Conservation (phyloP, 2,888 invertebrate species). For the Chrysina gloriosa region DNA sequence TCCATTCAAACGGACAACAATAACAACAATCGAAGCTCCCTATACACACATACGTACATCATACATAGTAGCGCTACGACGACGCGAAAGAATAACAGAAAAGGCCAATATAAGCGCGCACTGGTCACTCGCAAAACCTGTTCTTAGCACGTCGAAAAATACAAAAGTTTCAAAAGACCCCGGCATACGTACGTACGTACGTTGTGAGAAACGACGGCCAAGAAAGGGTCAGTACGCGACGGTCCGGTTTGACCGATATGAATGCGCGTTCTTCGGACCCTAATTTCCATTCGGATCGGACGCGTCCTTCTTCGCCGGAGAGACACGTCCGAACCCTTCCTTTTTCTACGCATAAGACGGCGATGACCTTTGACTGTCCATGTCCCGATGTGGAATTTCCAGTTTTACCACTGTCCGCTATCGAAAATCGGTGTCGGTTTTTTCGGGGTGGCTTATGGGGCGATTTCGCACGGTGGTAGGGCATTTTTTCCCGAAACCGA, state of each 20-base stretch:
- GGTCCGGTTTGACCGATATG: not conserved
- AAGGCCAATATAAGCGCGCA: slow-evolving; percentile 10
- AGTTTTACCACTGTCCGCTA: not conserved
- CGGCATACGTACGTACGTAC: too few species aligned
- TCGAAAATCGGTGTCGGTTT: not conserved
- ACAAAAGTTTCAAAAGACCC: too few species aligned
- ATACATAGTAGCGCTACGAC: too few species aligned
- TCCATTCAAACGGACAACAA: not conserved
- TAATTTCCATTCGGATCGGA: too few species aligned
- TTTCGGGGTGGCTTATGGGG: not conserved
- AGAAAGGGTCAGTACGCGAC: not conserved
- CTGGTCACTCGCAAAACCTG: slow-evolving; percentile 59
- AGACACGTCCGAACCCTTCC: too few species aligned
- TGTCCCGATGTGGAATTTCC: not conserved
- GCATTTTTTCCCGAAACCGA: slow-evolving; percentile 16
- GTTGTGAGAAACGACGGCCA: not conserved
- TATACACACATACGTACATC: too few species aligned
- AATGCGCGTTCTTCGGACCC: too few species aligned
- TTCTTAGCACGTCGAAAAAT: too few species aligned
- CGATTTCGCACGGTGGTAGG: not conserved
- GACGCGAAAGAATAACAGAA: too few species aligned
- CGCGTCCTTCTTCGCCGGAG: too few species aligned
- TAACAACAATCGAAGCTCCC: not conserved
- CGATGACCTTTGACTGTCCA: slow-evolving; percentile 1
- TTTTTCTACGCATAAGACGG: not conserved